Conservation (phyloP, 2,113 vertebrate genomes). For the Perca fluviatilis region DNA sequence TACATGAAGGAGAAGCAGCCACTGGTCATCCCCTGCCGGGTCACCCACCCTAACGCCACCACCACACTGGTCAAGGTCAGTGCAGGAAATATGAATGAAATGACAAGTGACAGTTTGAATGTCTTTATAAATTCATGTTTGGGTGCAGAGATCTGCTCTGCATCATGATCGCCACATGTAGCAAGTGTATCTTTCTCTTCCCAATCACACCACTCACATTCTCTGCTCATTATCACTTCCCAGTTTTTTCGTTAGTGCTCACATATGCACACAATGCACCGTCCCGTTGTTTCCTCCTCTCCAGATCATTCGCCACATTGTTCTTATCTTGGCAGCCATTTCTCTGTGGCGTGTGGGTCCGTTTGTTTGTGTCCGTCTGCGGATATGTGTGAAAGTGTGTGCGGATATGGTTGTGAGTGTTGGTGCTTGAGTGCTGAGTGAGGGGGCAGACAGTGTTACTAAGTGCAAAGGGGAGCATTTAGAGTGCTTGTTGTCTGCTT, state of each 20-base stretch:
- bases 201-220: not conserved
- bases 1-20: constrained; percentile 87
- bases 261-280: constrained; percentile 22
- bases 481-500: constrained; percentile 11
- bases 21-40: constrained; percentile 92
- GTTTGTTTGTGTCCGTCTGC: constrained; percentile 64
- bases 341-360: constrained; percentile 59
- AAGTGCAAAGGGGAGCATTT: constrained; percentile 28
- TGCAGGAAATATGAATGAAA: constrained; percentile 4
- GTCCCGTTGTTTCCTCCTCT: constrained; percentile 42
- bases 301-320: constrained; percentile 68
- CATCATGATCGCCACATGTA: not conserved
- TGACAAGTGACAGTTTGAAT: not conserved
- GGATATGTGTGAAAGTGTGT: constrained; percentile 78
- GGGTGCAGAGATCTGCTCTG: not conserved
- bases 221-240: constrained; percentile 25
- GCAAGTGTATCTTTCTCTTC: not conserved
- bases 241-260: constrained; percentile 25
- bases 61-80: constrained; percentile 88
- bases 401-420: constrained; percentile 76
- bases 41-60: constrained; percentile 89
- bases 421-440: constrained; percentile 67
- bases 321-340: constrained; percentile 77
- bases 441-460: constrained; percentile 29
- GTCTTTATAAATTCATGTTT: not conserved